Percentiles rank a stretch among this genome's conserved stretches.
phyloP scores from a whole-genome alignment of 2,888 invertebrate species.

The Morpho achilles region DNA sequence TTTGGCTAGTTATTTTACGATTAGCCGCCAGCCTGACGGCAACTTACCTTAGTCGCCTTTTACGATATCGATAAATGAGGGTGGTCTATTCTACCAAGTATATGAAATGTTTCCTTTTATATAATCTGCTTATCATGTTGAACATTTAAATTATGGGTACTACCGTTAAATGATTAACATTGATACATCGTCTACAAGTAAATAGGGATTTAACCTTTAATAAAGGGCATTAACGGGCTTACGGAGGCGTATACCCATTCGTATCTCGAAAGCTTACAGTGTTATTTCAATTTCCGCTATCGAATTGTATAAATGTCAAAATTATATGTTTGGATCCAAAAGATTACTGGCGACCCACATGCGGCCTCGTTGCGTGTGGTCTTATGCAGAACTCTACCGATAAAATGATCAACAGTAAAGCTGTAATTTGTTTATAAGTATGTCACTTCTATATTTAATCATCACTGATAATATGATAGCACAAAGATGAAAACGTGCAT shows the following conservation, averaged over 20 bases:
- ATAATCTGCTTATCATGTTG: slow-evolving; percentile 2
- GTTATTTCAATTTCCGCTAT: slow-evolving; percentile 15
- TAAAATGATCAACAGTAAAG: slow-evolving; percentile 19
- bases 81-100: too few relatives aligned
- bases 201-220: neutral
- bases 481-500: too few relatives aligned
- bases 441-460: too few relatives aligned
- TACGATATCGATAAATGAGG: too few relatives aligned
- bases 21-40: too few relatives aligned
- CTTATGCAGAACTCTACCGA: slow-evolving; percentile 6
- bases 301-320: slow-evolving; percentile 20
- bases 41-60: too few relatives aligned
- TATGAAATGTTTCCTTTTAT: too few relatives aligned
- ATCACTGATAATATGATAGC: too few relatives aligned
- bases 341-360: slow-evolving; percentile 23
- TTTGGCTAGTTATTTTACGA: too few relatives aligned
- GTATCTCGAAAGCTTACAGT: slow-evolving; percentile 5
- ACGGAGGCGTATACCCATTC: slow-evolving; percentile 5
- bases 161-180: neutral
- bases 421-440: neutral
- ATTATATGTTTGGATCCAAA: slow-evolving; percentile 13
- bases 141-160: neutral
- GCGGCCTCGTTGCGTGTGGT: slow-evolving; percentile 23
- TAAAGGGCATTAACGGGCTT: slow-evolving; percentile 1
- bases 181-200: slow-evolving; percentile 1